Base-by-base conservation (phyloP, 2,888 invertebrate genomes). In the Nemapogon koenigi region DNA sequence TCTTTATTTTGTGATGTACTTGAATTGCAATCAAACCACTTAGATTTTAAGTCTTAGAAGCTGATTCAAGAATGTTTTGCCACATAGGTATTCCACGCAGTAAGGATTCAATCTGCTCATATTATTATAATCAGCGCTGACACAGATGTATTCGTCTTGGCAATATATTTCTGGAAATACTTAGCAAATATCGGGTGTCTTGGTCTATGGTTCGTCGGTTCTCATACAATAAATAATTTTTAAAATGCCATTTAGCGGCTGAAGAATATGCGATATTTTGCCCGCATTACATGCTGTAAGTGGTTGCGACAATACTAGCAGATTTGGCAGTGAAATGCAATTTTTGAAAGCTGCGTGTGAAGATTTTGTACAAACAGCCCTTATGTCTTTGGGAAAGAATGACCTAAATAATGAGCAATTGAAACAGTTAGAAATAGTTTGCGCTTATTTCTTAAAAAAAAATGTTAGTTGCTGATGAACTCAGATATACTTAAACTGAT, bases 81-180 rank as follows among this genome's bases (percentile, higher is more conserved):
- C 46, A 52, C 26, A 48, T n/a, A n/a, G n/a, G n/a, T 49, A 42
- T 51, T 51, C 45, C 46, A 51, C 27, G 45, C 45, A 38, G 44
- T 46, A 43, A 45, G 35, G 37, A 45, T 37, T 16, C 42, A 46
- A 42, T 42, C 31, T 45, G 41, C 37, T 29, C 41, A 47, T 38
- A 42, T 50, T 13, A 49, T 49, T 16, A 39, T 43, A 10, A 26
- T 47, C 16, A 41, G 46, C 38, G 43, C 43, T 40, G 48, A 49
- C 48, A 49, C 49, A 43, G 50, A 52, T 46, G 47, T 46, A 39
- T 46, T 43, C 35, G 19, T 8, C 26, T 37, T 47, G 37, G 42
- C 16, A 22, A 41, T 52, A 47, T 47, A 49, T 49, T 52, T 45
- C 41, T 52, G 46, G 47, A 44, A 48, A 1, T 19, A 46, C n/a